Percentiles rank a stretch among this genome's conserved stretches.
Conservation (phyloP, 2,797 vertebrate genomes). For the Bradypodion ventrale region DNA sequence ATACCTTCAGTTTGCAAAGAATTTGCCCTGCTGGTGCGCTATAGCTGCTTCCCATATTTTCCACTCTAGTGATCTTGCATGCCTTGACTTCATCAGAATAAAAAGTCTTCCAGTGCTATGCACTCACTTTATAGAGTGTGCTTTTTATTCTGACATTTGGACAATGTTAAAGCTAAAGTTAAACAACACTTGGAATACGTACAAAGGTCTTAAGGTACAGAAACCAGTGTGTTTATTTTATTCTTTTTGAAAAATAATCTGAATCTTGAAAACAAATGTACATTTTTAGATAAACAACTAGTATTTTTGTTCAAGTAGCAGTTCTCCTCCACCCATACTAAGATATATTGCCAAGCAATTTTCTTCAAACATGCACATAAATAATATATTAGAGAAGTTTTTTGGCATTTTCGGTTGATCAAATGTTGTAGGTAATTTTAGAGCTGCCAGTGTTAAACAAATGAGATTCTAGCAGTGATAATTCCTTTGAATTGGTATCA, state of each 20-base stretch:
- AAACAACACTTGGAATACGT: not conserved
- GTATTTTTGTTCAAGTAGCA: too few relatives aligned
- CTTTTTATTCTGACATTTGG: not conserved
- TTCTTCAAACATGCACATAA: slow-evolving; percentile 19
- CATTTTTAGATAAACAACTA: not conserved
- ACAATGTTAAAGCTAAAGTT: not conserved
- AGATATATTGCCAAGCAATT: slow-evolving; percentile 24
- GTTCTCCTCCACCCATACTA: not conserved
- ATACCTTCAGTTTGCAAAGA: too few relatives aligned
- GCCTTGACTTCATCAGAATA: not conserved
- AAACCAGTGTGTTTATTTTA: not conserved
- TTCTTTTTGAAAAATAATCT: not conserved
- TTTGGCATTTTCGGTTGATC: slow-evolving; percentile 21
- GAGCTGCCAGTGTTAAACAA: slow-evolving; percentile 34
- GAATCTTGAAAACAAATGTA: not conserved
- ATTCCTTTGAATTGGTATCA: slow-evolving; percentile 48
- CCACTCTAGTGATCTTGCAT: not conserved
- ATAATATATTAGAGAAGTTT: slow-evolving; percentile 16
- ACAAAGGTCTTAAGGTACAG: not conserved
- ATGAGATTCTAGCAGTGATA: slow-evolving; percentile 31
- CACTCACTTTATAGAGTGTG: not conserved
- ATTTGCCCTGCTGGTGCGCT: not conserved
- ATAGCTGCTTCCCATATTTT: too few relatives aligned
- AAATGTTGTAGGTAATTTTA: slow-evolving; percentile 39
- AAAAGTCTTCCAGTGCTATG: not conserved